Percentiles rank a stretch among this genome's conserved stretches.
Evolutionary conservation across 1,140 invertebrate genomes (phyloP).

Genomic region (Sipha flava): DNA sequence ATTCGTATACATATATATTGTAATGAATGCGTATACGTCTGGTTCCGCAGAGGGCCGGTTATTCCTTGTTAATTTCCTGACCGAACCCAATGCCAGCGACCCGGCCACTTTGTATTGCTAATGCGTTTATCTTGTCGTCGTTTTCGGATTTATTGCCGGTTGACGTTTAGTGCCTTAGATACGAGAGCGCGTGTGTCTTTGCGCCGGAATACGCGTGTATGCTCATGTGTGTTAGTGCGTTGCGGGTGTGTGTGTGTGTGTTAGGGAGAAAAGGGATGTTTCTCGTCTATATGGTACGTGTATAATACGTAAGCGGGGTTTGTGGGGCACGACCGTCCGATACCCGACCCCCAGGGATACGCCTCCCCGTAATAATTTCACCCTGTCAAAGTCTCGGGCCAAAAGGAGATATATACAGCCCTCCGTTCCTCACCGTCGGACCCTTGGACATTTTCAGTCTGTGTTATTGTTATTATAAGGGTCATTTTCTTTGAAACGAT

Average conservation of each 20-base stretch:
- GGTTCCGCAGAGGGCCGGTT: neutral
- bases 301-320: neutral
- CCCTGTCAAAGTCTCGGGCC: slow-evolving; percentile 12
- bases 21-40: neutral
- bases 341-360: slow-evolving; percentile 17
- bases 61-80: slow-evolving; percentile 24
- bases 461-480: slow-evolving; percentile 28
- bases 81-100: neutral
- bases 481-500: slow-evolving; percentile 22
- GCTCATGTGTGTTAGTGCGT: neutral
- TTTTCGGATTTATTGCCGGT: slow-evolving; percentile 30
- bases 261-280: neutral
- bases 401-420: neutral
- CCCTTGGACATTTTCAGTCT: slow-evolving; percentile 20
- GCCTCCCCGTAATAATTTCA: slow-evolving; percentile 27
- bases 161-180: neutral
- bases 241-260: too few relatives aligned
- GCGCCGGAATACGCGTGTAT: too few relatives aligned
- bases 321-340: neutral
- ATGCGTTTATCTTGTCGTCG: slow-evolving; percentile 32
- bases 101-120: slow-evolving; percentile 27
- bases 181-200: neutral
- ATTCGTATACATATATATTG: too few relatives aligned
- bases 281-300: neutral
- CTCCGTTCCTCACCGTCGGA: neutral